Percentiles rank a stretch among this genome's conserved stretches.
These are phyloP conservation scores for Siphonodentalium dalli DNA, from an alignment of 2,888 invertebrate species.

Conservation along the genomic window DNA sequence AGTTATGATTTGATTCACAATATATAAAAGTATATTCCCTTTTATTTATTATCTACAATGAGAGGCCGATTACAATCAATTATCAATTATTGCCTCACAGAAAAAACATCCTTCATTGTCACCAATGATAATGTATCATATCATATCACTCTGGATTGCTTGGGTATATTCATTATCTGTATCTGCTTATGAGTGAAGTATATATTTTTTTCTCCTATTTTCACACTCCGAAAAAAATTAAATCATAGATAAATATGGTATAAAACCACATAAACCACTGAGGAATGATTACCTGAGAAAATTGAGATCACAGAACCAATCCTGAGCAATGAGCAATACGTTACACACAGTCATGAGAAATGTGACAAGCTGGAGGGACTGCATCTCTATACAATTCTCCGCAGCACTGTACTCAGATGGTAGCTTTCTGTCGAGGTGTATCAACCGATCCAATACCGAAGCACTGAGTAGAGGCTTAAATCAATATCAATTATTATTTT, in stretches of 20 bases:
- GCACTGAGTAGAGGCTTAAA: constrained; percentile 74
- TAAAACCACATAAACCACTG: not conserved
- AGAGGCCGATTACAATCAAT: too few species aligned
- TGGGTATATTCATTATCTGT: too few species aligned
- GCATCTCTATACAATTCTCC: constrained; percentile 83
- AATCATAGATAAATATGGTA: not conserved
- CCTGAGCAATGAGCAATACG: constrained; percentile 85
- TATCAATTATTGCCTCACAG: too few species aligned
- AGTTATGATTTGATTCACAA: too few species aligned
- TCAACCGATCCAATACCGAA: constrained; percentile 73
- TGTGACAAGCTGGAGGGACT: constrained; percentile 77
- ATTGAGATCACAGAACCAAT: constrained; percentile 87
- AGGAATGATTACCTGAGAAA: constrained; percentile 52
- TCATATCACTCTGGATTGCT: too few species aligned
- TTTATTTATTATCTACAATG: too few species aligned
- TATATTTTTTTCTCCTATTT: too few species aligned
- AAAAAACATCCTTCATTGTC: too few species aligned
- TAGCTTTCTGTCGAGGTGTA: constrained; percentile 64
- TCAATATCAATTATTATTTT: too few species aligned
- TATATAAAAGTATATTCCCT: too few species aligned
- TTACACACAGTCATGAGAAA: constrained; percentile 90
- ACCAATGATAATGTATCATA: too few species aligned
- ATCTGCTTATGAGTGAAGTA: too few species aligned
- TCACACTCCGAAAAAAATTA: not conserved
- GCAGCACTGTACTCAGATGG: constrained; percentile 78